Base-by-base conservation (phyloP, 2,113 vertebrate genomes). In the Macheiramphus alcinus region DNA sequence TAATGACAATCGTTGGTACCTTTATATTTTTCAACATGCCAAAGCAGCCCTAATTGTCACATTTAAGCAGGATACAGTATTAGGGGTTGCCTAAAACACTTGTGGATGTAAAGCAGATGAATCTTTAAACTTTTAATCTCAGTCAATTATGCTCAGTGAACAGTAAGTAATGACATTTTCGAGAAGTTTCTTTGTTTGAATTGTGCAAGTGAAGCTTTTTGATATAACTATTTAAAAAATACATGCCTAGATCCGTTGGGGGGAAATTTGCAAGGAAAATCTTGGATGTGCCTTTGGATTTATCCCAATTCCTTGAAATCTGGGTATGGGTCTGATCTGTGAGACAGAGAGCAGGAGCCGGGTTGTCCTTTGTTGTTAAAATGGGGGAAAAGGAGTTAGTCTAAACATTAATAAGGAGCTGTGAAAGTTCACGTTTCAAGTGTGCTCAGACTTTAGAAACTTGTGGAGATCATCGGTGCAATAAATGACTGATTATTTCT, bases 151-250 rank as follows among this genome's bases (percentile, higher is more conserved):
- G 95, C 72, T 94, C 93, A 92, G 62, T 97, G 86, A 98, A 97
- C 95, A 98, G 98, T 98, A 98, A 98, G 97, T 98, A 98, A 97
- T 81, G 34, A 96, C 76, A 94, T 98, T 97, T 98, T 97, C 0
- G n/a, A 89, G 87, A 98, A 97, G 92, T 97, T 98, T 97, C 85
- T 38, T 92, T 95, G 61, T 95, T 84, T 15, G 34, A 73, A 87
- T 62, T 89, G 70, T 91, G 45, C 9, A 74, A 97, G 27, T 42
- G 88, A 83, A 94, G 34, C 34, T 90, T 93, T 97, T 92, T 92
- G 21, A 29, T 80, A 52, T 38, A 62, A 62, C 25, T 79, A 1
- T 84, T 94, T 63, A 1, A 91, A 92, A 90, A 91, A 70, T 74
- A 91, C 10, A 25, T 89, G 61, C 40, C 78, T 85, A 27, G 53